Evolutionary conservation across 2,113 vertebrate species (phyloP), one percentile per base, ranked within the genome.

Genomic region (Puntigrus tetrazona): DNA sequence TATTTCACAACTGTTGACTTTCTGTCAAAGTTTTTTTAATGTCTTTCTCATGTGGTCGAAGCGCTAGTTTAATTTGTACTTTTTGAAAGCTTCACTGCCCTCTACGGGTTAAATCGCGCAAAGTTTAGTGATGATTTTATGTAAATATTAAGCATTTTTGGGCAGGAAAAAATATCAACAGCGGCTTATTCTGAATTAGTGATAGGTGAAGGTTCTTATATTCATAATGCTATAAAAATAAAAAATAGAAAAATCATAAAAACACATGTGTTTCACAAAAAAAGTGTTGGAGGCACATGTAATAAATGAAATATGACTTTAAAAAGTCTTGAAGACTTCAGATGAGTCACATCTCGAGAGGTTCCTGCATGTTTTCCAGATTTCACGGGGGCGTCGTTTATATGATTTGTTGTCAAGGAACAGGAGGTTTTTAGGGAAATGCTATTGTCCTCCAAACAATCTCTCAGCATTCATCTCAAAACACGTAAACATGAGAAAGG

Each of bases 361-460:
- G 50, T 41, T 52, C 10, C 8, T 57, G 63, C 0, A 27, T 73
- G 25, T 75, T 83, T 63, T 45, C 27, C 57, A 36, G 38, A n/a
- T 75, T 61, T 70, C 43, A 69, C 2, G 2, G 7, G 34, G 72
- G 61, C 1, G 29, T 9, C 14, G 20, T 36, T 67, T 67, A 50
- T 38, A 41, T 55, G 11, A 61, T 31, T 31, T 76, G 27, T 65
- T 47, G 82, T 77, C 57, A 38, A n/a, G 41, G 61, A 84, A 67
- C 55, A 63, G 25, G 38, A 31, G 4, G 20, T 45, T 69, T 74
- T 57, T 36, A 25, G 25, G 69, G 7, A 22, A 84, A 47, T 36
- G 3, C 61, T 14, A 50, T 74, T 57, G 80, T 50, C 61, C 79
- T 90, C 82, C 81, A 79, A 86, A 70, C 57, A 82, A 6, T 88